These are phyloP conservation scores for Prenolepis imparis DNA, from an alignment of 2,888 invertebrate genomes.

Conservation along the genomic window DNA sequence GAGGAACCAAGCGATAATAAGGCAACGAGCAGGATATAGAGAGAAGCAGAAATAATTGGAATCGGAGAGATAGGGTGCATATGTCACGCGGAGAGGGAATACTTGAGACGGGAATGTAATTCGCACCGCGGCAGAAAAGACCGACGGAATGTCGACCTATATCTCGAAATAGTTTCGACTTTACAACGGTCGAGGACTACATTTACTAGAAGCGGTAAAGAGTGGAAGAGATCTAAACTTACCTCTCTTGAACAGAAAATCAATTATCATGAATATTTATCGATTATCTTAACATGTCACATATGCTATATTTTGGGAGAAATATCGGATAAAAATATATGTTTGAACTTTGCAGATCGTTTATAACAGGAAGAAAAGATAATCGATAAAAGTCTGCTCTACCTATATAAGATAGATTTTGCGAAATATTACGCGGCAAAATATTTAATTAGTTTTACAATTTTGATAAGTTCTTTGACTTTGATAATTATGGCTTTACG, in stretches of 20 bases:
- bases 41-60: constrained; percentile 45
- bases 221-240: constrained; percentile 2
- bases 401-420: not conserved
- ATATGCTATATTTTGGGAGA: not conserved
- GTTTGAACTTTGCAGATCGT: not conserved
- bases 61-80: constrained; percentile 12
- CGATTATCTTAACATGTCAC: not conserved
- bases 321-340: not conserved
- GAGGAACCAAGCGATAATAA: constrained; percentile 33
- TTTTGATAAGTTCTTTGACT: not conserved
- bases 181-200: not conserved
- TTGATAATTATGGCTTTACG: not conserved
- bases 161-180: constrained; percentile 34
- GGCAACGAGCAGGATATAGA: not conserved
- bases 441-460: not conserved
- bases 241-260: not conserved
- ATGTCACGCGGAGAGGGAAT: constrained; percentile 27
- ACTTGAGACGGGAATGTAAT: constrained; percentile 25
- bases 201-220: constrained; percentile 17
- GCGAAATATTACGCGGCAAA: not conserved
- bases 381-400: not conserved
- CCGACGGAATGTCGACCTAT: constrained; percentile 18
- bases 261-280: not conserved
- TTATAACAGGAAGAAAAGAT: not conserved
- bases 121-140: not conserved